Conservation (phyloP, 2,797 vertebrate species). For the Labroides dimidiatus region DNA sequence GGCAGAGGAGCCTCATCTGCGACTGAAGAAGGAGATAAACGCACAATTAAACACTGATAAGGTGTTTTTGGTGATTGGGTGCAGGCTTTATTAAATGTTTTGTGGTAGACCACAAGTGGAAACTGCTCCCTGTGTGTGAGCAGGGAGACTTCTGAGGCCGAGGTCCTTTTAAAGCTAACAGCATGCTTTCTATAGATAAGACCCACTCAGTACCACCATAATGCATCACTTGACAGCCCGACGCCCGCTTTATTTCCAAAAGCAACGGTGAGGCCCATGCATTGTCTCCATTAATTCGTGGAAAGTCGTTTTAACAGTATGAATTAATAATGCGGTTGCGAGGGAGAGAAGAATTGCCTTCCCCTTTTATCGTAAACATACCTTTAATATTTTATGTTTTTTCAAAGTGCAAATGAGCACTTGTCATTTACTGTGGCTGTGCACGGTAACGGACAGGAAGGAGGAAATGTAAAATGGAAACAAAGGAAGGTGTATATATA, state of each 20-base stretch:
- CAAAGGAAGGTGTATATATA: not conserved
- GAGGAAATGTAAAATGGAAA: conserved; percentile 62
- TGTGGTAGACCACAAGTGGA: conserved; percentile 74
- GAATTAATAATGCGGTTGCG: conserved; percentile 88
- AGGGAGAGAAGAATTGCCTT: conserved; percentile 83
- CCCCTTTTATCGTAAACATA: conserved; percentile 88
- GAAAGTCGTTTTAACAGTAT: conserved; percentile 91
- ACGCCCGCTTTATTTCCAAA: conserved; percentile 81
- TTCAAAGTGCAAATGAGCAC: conserved; percentile 81
- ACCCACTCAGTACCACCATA: conserved; percentile 77
- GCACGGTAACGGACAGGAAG: conserved; percentile 61
- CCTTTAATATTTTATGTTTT: conserved; percentile 89
- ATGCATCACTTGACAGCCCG: conserved; percentile 79
- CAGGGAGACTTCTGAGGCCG: conserved; percentile 36
- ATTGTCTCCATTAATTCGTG: conserved; percentile 87
- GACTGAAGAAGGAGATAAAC: not conserved
- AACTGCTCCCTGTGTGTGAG: too few relatives aligned
- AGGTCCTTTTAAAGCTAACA: conserved; percentile 71
- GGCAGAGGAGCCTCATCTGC: not conserved
- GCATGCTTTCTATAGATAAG: conserved; percentile 79
- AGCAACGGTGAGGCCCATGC: conserved; percentile 73
- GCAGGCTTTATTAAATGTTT: conserved; percentile 58
- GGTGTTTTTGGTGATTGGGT: conserved; percentile 3
- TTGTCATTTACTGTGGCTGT: conserved; percentile 68
- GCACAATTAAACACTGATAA: not conserved